Evolutionary conservation across 2,797 vertebrate genomes (phyloP).

Genomic region (Agapornis canus): DNA sequence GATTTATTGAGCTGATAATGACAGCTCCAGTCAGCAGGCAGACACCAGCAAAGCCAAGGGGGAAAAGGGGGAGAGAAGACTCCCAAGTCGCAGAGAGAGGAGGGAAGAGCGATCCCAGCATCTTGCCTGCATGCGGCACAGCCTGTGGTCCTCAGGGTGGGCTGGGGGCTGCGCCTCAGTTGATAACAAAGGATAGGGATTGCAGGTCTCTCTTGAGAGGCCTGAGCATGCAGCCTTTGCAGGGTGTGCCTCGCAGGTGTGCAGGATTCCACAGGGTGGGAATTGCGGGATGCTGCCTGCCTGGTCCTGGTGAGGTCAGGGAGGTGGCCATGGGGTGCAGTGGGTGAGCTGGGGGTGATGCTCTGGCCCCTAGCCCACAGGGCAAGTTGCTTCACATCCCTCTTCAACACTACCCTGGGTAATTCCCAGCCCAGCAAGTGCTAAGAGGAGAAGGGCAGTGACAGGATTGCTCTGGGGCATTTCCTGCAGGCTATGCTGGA

Average conservation of each 20-base stretch:
- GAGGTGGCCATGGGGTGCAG: background rate
- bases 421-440: background rate
- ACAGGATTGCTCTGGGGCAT: background rate
- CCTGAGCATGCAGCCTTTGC: background rate
- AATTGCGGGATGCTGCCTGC: background rate
- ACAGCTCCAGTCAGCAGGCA: constrained; percentile 88
- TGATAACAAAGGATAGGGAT: background rate
- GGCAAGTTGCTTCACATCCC: background rate
- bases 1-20: constrained; percentile 92
- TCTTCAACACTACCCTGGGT: background rate
- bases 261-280: background rate
- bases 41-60: constrained; percentile 54
- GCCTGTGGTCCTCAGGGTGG: accelerated
- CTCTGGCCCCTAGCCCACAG: background rate
- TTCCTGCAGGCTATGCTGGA: background rate
- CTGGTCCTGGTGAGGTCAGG: background rate
- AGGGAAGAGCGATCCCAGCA: background rate
- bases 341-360: background rate
- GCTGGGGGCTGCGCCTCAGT: background rate
- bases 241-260: background rate
- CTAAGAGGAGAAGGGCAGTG: background rate
- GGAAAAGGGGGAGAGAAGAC: constrained; percentile 7
- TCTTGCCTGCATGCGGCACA: background rate
- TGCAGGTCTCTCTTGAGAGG: background rate
- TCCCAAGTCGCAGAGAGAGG: constrained; percentile 7